phyloP scores from a whole-genome alignment of 1,140 invertebrate genomes.

The Camponotus vicinus region DNA sequence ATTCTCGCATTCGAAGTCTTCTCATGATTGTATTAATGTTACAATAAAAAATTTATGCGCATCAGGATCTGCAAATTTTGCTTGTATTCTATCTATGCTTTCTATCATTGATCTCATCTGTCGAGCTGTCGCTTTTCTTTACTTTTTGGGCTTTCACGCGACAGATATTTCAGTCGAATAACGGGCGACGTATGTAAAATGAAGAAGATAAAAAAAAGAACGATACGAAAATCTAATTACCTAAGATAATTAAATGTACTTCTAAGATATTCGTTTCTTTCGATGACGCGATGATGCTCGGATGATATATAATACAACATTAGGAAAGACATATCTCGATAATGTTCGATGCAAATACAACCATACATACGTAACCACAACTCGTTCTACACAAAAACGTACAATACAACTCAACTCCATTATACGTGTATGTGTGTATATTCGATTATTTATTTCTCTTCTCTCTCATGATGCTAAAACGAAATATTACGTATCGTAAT shows the following conservation, averaged over 20 bases:
- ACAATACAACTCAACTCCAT: constrained; percentile 64
- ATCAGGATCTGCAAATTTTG: not conserved
- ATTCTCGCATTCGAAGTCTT: not conserved
- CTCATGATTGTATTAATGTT: not conserved
- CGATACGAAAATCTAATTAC: constrained; percentile 45
- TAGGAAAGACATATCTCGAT: constrained; percentile 78
- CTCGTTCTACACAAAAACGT: constrained; percentile 66
- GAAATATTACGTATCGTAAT: constrained; percentile 68
- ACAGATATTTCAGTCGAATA: constrained; percentile 21
- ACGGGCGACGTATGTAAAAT: constrained; percentile 49
- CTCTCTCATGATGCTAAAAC: constrained; percentile 44
- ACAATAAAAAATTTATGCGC: not conserved
- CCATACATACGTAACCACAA: constrained; percentile 69
- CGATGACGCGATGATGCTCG: constrained; percentile 67
- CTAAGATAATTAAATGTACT: constrained; percentile 68
- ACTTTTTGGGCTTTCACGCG: not conserved
- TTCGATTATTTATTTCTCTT: constrained; percentile 52
- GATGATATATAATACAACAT: constrained; percentile 76
- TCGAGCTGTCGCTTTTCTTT: not conserved
- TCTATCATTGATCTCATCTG: not conserved
- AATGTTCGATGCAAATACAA: constrained; percentile 74
- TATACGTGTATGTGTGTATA: constrained; percentile 29
- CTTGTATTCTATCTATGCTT: not conserved
- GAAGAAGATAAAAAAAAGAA: constrained; percentile 50
- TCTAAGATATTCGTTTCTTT: constrained; percentile 55